These are phyloP conservation scores for Calyptomena viridis DNA, from an alignment of 2,113 vertebrate species.

Conservation along the genomic window DNA sequence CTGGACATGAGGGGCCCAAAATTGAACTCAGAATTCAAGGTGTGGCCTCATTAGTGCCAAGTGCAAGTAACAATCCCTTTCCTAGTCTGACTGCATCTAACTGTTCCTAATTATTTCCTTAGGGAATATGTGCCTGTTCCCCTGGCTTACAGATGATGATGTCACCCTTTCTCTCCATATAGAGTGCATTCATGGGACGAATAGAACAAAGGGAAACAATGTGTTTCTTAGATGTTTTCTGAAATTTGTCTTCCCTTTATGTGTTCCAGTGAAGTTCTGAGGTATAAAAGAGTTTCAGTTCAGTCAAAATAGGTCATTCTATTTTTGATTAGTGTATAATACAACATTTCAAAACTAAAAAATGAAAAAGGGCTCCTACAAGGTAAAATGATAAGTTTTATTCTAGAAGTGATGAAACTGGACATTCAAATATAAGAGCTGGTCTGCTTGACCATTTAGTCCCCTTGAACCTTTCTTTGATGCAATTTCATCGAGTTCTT, in stretches of 20 bases:
- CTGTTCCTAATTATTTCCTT: background rate
- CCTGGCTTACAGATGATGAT: background rate
- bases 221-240: background rate
- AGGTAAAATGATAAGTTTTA: background rate
- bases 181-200: background rate
- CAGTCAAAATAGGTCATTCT: background rate
- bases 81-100: background rate
- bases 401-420: background rate
- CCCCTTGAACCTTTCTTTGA: background rate
- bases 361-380: background rate
- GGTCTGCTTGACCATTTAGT: background rate
- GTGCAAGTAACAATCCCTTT: background rate
- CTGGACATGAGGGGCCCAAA: background rate
- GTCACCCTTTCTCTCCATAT: background rate
- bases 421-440: background rate
- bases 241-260: background rate
- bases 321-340: background rate
- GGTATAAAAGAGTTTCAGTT: background rate
- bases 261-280: background rate
- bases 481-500: background rate
- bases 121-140: background rate
- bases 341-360: background rate
- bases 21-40: background rate
- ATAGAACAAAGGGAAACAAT: background rate
- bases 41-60: background rate